Conservation (phyloP, 2,888 invertebrate genomes). For the Bugula neritina region DNA sequence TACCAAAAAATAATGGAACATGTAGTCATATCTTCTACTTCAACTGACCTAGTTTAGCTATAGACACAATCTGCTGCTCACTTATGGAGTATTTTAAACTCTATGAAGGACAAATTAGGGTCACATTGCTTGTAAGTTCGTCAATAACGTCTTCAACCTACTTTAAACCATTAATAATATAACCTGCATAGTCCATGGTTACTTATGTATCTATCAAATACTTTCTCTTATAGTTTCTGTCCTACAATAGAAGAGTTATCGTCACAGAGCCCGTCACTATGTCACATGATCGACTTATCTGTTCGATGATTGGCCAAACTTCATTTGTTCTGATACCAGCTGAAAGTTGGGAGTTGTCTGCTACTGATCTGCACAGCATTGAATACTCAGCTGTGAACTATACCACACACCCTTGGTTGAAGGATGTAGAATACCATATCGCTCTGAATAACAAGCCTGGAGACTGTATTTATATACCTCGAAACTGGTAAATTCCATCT, state of each 20-base stretch:
- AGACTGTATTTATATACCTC: constrained; percentile 2
- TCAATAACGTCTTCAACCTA: too few relatives aligned
- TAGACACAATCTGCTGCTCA: too few relatives aligned
- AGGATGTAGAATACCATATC: background rate
- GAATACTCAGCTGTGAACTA: background rate
- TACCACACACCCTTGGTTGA: constrained; percentile 11
- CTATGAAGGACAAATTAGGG: too few relatives aligned
- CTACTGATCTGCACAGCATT: background rate
- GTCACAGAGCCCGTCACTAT: constrained; percentile 5
- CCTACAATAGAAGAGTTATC: background rate
- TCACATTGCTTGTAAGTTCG: too few relatives aligned
- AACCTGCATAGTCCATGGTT: too few relatives aligned
- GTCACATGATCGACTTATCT: background rate
- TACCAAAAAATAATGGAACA: too few relatives aligned
- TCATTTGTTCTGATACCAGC: constrained; percentile 3
- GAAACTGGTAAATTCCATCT: background rate
- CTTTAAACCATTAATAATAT: too few relatives aligned
- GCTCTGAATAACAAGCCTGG: background rate
- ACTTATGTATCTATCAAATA: too few relatives aligned
- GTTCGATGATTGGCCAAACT: background rate
- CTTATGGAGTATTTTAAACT: too few relatives aligned
- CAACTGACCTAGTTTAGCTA: too few relatives aligned
- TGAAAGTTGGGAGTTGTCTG: constrained; percentile 9
- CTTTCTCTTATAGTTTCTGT: background rate
- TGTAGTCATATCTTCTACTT: too few relatives aligned